Evolutionary conservation across 1,140 invertebrate genomes (phyloP).

Genomic region (Chrysomallon squamiferum): DNA sequence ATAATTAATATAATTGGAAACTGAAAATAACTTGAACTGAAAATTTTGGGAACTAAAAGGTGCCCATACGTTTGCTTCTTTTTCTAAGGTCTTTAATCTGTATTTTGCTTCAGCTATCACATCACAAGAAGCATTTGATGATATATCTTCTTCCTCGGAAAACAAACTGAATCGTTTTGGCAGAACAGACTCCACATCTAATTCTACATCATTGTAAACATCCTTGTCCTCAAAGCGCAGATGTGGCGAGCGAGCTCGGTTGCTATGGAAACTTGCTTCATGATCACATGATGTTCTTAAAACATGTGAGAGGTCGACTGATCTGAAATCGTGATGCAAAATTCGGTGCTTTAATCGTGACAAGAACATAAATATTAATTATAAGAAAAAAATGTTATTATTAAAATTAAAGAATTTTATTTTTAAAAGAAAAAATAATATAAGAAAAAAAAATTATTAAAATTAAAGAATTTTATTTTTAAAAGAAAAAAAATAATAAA

Average conservation of each 20-base stretch:
- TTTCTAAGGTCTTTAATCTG: slow-evolving; percentile 53
- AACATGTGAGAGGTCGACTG: too few relatives aligned
- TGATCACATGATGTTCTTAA: neutral
- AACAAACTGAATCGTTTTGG: slow-evolving; percentile 20
- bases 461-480: too few relatives aligned
- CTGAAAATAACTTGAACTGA: neutral
- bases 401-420: too few relatives aligned
- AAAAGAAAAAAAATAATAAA: too few relatives aligned
- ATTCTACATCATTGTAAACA: slow-evolving; percentile 49
- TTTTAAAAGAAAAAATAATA: too few relatives aligned
- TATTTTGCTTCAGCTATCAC: slow-evolving; percentile 54
- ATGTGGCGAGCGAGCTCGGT: neutral
- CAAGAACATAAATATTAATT: neutral
- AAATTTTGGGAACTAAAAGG: too few relatives aligned
- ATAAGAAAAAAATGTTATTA: too few relatives aligned
- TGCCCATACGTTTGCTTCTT: slow-evolving; percentile 54
- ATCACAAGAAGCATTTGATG: slow-evolving; percentile 50
- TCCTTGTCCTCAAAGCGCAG: slow-evolving; percentile 36
- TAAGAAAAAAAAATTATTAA: too few relatives aligned
- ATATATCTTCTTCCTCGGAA: slow-evolving; percentile 42
- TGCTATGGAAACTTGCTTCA: neutral
- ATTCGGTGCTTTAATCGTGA: neutral
- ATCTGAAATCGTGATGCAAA: slow-evolving; percentile 9
- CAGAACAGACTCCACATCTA: slow-evolving; percentile 34
- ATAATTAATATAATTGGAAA: neutral